phyloP scores from a whole-genome alignment of 2,113 vertebrate genomes.

The Hipposideros armiger region DNA sequence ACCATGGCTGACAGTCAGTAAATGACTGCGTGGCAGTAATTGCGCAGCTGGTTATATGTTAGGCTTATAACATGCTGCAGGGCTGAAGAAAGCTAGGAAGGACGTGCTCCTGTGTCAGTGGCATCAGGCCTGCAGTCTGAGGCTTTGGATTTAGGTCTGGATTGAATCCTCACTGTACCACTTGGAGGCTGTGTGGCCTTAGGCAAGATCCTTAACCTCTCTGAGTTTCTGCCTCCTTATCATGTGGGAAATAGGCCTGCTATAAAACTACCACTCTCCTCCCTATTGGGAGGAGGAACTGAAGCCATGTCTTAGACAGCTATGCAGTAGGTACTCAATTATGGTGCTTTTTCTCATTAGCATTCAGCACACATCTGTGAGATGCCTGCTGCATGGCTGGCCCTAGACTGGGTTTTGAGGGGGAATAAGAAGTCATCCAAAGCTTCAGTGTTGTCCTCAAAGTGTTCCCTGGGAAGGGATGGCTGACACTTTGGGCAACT shows the following conservation, averaged over 20 bases:
- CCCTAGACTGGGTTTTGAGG: neutral
- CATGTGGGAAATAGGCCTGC: neutral
- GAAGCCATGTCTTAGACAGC: neutral
- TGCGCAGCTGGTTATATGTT: rapidly evolving
- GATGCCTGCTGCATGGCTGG: neutral
- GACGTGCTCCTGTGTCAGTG: rapidly evolving
- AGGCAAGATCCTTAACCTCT: neutral
- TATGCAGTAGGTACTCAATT: neutral
- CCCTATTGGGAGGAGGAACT: no score
- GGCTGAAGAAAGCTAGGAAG: neutral
- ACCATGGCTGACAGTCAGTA: rapidly evolving
- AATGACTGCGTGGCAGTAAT: neutral
- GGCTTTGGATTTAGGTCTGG: neutral
- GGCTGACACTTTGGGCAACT: neutral
- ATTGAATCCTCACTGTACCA: no score
- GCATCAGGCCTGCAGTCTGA: neutral
- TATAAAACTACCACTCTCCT: neutral
- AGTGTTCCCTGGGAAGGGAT: neutral
- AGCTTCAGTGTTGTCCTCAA: neutral
- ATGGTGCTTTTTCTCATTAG: no score
- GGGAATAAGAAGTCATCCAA: neutral
- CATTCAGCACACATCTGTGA: neutral
- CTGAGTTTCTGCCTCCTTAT: neutral
- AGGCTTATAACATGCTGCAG: rapidly evolving
- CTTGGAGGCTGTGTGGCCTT: neutral